Conservation (phyloP, 1,140 invertebrate species). For the Zaprionus ghesquierei region DNA sequence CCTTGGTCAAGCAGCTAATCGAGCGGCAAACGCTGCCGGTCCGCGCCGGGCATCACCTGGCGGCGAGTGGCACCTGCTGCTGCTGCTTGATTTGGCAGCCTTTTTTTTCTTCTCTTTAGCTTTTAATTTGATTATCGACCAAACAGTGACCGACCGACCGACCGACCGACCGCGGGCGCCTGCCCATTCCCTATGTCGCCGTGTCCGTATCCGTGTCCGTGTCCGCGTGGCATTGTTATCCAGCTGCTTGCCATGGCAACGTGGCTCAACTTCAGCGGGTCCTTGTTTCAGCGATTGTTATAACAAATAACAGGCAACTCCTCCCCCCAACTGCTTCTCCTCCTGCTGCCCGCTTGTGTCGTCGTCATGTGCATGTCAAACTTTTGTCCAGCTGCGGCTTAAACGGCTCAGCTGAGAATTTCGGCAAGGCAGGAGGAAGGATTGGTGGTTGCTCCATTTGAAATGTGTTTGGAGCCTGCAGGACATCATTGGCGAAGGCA, state of each 20-base stretch:
- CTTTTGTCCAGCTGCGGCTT: slow-evolving; percentile 74
- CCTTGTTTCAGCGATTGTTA: slow-evolving; percentile 62
- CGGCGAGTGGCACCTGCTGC: background rate
- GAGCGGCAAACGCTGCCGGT: slow-evolving; percentile 51
- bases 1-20: slow-evolving; percentile 55
- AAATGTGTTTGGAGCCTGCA: slow-evolving; percentile 34
- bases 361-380: slow-evolving; percentile 74
- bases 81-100: background rate
- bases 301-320: slow-evolving; percentile 68
- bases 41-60: background rate
- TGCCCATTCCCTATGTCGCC: slow-evolving; percentile 13
- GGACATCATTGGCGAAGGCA: slow-evolving; percentile 26
- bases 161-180: slow-evolving; percentile 27
- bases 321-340: background rate
- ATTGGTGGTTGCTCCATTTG: slow-evolving; percentile 4
- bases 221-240: slow-evolving; percentile 36
- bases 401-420: slow-evolving; percentile 27
- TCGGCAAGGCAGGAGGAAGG: background rate
- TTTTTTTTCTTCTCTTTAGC: slow-evolving; percentile 9
- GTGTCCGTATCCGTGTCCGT: slow-evolving; percentile 11
- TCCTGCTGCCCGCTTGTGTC: slow-evolving; percentile 34
- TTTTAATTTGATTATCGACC: slow-evolving; percentile 82
- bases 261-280: slow-evolving; percentile 18
- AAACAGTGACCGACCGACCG: slow-evolving; percentile 80
- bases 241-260: slow-evolving; percentile 71